phyloP scores from a whole-genome alignment of 2,797 vertebrate genomes.

The Alcedo atthis region DNA sequence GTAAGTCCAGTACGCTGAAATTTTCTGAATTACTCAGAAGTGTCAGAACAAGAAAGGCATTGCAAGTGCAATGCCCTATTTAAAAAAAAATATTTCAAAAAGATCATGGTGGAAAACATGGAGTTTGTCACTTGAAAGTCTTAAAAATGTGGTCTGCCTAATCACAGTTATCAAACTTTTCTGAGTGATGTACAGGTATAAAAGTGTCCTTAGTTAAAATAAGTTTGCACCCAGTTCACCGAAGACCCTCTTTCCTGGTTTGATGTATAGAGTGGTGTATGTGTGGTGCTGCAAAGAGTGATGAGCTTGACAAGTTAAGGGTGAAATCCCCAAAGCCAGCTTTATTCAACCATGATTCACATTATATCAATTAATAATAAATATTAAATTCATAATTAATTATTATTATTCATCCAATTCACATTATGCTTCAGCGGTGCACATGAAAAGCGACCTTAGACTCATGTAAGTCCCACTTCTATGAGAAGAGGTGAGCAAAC shows the following conservation, averaged over 20 bases:
- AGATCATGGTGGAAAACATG: background rate
- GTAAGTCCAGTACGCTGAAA: slow-evolving; percentile 39
- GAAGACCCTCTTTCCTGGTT: background rate
- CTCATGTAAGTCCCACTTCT: background rate
- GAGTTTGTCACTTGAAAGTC: background rate
- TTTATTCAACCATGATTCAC: background rate
- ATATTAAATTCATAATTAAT: no score
- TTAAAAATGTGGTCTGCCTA: background rate
- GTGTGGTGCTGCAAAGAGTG: background rate
- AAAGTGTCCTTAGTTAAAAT: background rate
- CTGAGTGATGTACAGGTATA: background rate
- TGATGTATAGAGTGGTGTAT: background rate
- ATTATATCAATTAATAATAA: no score
- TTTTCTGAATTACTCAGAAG: slow-evolving; percentile 34
- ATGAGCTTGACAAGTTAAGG: background rate
- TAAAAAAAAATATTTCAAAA: slow-evolving; percentile 20
- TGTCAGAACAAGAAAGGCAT: slow-evolving; percentile 45
- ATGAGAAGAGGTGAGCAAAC: background rate
- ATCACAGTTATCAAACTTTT: background rate
- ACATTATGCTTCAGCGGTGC: background rate
- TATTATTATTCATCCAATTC: background rate
- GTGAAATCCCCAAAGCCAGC: background rate
- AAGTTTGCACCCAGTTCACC: background rate
- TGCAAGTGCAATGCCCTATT: slow-evolving; percentile 24
- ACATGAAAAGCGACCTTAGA: background rate